A percentile compares a stretch with the other conserved stretches of the same genome.
phyloP scores from a whole-genome alignment of 2,113 vertebrate genomes.

The Sphyrna mokarran region DNA sequence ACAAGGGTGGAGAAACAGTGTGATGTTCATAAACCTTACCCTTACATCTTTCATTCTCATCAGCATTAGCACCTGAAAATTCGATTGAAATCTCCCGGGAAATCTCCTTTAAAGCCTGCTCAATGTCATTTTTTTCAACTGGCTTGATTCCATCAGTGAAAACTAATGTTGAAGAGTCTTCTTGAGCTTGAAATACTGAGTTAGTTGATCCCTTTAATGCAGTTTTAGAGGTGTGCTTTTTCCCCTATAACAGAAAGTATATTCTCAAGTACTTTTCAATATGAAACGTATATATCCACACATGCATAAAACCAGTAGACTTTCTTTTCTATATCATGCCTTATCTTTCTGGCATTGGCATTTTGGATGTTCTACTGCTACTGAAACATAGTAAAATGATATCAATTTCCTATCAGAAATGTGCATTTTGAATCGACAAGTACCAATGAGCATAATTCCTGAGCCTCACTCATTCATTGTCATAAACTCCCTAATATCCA shows the following conservation, averaged over 20 bases:
- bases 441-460: neutral
- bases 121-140: constrained; percentile 51
- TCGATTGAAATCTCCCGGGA: constrained; percentile 68
- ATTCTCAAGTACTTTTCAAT: neutral
- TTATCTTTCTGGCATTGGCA: neutral
- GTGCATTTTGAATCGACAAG: neutral
- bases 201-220: constrained; percentile 48
- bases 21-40: neutral
- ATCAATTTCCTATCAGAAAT: neutral
- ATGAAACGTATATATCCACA: neutral
- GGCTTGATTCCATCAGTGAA: constrained; percentile 54
- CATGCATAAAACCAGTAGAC: too few relatives aligned
- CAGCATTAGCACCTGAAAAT: constrained; percentile 61
- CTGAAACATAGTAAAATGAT: neutral
- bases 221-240: constrained; percentile 50
- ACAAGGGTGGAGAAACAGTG: neutral
- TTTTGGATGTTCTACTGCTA: neutral
- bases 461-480: neutral
- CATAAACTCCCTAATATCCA: neutral
- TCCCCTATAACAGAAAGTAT: constrained; percentile 47
- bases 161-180: constrained; percentile 57
- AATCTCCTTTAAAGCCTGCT: constrained; percentile 60
- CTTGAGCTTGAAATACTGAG: constrained; percentile 69
- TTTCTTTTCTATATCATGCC: neutral
- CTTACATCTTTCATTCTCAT: constrained; percentile 46